These are phyloP conservation scores for Pissodes strobi DNA, from an alignment of 1,140 invertebrate genomes.

Conservation along the genomic window DNA sequence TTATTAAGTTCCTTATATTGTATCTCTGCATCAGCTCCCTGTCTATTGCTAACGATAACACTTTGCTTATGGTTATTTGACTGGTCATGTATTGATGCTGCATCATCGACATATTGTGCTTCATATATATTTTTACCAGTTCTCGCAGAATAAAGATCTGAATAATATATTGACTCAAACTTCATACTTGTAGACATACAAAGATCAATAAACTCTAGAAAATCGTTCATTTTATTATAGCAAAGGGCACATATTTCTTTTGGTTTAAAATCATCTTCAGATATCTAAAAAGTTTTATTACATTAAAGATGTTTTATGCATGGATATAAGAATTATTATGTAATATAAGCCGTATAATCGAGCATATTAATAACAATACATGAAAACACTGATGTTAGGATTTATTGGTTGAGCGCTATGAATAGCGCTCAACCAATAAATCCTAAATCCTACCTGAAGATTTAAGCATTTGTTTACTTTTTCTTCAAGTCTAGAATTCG, in stretches of 20 bases:
- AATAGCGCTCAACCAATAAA: conserved; percentile 4
- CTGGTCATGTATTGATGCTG: background rate
- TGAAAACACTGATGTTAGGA: too few species aligned
- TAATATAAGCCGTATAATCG: too few species aligned
- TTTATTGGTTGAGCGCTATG: background rate
- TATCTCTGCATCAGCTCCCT: background rate
- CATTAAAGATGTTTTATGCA: too few species aligned
- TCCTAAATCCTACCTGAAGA: conserved; percentile 21
- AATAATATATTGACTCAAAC: conserved; percentile 29
- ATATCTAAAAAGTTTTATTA: conserved; percentile 21
- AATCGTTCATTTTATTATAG: conserved; percentile 24
- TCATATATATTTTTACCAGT: background rate
- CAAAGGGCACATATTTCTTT: conserved; percentile 30
- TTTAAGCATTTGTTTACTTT: conserved; percentile 34
- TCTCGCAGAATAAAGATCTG: background rate
- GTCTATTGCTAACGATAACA: conserved; percentile 10
- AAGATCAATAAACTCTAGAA: conserved; percentile 17
- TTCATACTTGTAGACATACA: conserved; percentile 22
- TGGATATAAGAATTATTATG: too few species aligned
- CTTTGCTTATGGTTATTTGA: background rate
- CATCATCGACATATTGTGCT: background rate
- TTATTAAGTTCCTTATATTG: background rate
- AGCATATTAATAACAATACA: too few species aligned
- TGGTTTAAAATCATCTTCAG: conserved; percentile 33
- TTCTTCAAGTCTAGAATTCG: background rate